Evolutionary conservation across 2,888 invertebrate species (phyloP), one percentile per base, ranked within the genome.

Genomic region (Caenorhabditis wallacei): DNA sequence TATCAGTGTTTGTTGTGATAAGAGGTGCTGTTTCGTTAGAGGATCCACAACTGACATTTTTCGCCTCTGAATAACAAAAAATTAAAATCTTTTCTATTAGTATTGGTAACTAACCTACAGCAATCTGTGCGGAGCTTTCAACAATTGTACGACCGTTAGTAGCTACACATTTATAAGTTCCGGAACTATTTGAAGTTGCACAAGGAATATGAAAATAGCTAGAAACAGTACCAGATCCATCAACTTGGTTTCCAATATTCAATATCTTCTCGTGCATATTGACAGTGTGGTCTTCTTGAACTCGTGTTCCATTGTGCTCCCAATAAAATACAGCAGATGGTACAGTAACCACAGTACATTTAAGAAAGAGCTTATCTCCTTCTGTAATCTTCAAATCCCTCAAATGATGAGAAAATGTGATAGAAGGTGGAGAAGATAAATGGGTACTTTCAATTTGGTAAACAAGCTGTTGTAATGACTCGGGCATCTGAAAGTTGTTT

Each of bases 231-330:
- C 26, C 35, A 1, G 13, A 4, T 16, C 26, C 30, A n/a, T n/a
- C 1, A 2, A 56, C 18, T 56, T 35, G 1, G 30, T 30, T 35
- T 13, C 56, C 56, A 30, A 18, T 1, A 20, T 56, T 56, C 26
- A 56, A n/a, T 3, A 56, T n/a, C 8, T 35, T 56, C 18, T 56
- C 56, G n/a, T 35, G 30, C 3, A 56, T 30, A n/a, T 56, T 56
- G n/a, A 30, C 22, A 1, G 16, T 30, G 1, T 4, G 2, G 8
- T 56, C 56, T 7, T 26, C 56, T n/a, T 56, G 30, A 35, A 54
- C 26, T 11, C 24, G 22, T 2, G 30, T 2, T 56, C 35, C 56
- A 35, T 56, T 56, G n/a, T 26, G 30, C 26, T 54, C 26, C 54
- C 54, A 54, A 13, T 54, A 24, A 24, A 54, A 40, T 2, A 2